Evolutionary conservation across 2,888 invertebrate genomes (phyloP).

Genomic region (Thymelicus lineola): DNA sequence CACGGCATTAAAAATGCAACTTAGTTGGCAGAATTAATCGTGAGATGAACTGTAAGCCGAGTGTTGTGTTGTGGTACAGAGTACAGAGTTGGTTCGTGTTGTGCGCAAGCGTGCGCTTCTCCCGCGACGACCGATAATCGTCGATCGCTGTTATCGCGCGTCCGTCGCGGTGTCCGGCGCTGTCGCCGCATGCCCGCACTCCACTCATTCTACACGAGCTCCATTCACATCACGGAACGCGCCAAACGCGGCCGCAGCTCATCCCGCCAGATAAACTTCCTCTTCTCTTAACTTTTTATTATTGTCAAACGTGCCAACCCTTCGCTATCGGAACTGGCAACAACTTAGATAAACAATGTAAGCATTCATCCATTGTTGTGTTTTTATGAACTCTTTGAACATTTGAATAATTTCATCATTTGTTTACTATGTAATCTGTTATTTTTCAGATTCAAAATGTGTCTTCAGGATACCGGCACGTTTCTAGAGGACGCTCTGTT

Average conservation of each 20-base stretch:
- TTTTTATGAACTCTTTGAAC: not conserved
- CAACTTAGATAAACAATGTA: constrained; percentile 38
- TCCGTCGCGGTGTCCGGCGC: constrained; percentile 72
- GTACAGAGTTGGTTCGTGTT: constrained; percentile 20
- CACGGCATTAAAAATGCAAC: constrained; percentile 32
- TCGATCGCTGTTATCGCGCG: constrained; percentile 76
- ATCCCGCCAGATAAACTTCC: constrained; percentile 21
- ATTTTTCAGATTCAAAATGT: constrained; percentile 67
- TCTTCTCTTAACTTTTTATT: constrained; percentile 11
- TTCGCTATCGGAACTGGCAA: constrained; percentile 12
- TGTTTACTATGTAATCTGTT: constrained; percentile 24
- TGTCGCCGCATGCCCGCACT: constrained; percentile 39
- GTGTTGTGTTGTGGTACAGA: not conserved
- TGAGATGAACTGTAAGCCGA: constrained; percentile 19
- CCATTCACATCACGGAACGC: constrained; percentile 65
- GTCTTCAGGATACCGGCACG: constrained; percentile 62
- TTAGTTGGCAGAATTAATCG: constrained; percentile 24
- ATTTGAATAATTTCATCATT: not conserved
- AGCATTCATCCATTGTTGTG: constrained; percentile 34
- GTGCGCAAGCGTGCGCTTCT: constrained; percentile 36
- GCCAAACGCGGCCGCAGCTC: constrained; percentile 57
- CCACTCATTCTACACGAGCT: constrained; percentile 55
- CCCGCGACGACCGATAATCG: constrained; percentile 64
- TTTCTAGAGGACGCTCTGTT: constrained; percentile 68
- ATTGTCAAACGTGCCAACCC: constrained; percentile 30